Conservation (phyloP, 2,888 invertebrate species). For the Drosophila nr. perissopoda region DNA sequence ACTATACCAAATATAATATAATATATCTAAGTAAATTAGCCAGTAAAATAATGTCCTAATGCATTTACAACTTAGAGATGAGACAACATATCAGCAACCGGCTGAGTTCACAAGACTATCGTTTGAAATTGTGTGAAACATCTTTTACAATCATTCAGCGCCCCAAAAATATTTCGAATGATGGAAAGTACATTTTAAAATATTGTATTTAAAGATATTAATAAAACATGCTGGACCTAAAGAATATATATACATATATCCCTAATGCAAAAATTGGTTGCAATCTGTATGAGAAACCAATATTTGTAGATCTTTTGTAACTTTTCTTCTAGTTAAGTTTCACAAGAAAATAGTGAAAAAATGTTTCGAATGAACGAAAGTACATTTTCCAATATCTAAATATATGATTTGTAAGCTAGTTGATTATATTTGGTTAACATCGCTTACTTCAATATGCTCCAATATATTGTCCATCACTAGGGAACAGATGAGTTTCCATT, state of each 20-base stretch:
- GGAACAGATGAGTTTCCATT: constrained; percentile 16
- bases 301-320: not conserved
- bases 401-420: not conserved
- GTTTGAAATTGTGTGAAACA: not conserved
- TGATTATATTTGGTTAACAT: not conserved
- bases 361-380: not conserved
- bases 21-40: constrained; percentile 51
- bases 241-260: not conserved
- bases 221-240: not conserved
- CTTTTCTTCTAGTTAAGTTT: not conserved
- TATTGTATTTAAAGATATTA: too few relatives aligned
- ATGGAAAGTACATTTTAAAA: not conserved
- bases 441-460: not conserved
- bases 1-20: constrained; percentile 15
- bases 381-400: not conserved
- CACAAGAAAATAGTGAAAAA: not conserved
- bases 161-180: not conserved
- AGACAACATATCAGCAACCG: constrained; percentile 1
- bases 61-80: constrained; percentile 51
- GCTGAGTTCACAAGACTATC: constrained; percentile 10
- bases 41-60: constrained; percentile 67
- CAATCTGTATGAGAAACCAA: not conserved
- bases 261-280: not conserved
- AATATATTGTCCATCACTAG: constrained; percentile 44
- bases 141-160: not conserved